Conservation (phyloP, 2,888 invertebrate genomes). For the Cremastinae sp. region DNA sequence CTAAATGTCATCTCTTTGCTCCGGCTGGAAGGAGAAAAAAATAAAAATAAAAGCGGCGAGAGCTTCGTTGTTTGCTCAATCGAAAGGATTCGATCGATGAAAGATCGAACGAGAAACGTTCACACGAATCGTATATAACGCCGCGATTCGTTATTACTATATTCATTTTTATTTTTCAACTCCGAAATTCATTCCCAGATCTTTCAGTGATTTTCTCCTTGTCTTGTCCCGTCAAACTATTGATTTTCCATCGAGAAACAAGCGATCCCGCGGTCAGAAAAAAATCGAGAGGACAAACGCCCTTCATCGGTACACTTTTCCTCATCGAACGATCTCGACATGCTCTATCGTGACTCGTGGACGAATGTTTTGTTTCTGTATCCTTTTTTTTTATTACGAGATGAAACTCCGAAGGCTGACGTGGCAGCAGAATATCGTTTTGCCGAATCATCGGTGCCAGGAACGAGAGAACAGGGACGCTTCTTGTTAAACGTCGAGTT, state of each 20-base stretch:
- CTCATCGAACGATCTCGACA: too few relatives aligned
- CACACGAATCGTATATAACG: constrained; percentile 77
- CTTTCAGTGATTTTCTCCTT: too few relatives aligned
- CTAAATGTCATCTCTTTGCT: constrained; percentile 70
- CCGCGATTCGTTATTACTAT: too few relatives aligned
- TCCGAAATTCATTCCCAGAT: too few relatives aligned
- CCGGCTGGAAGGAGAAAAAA: too few relatives aligned
- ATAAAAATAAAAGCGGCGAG: constrained; percentile 5
- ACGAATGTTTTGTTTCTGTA: background rate
- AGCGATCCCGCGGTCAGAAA: too few relatives aligned
- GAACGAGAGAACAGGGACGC: constrained; percentile 55
- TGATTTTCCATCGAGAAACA: too few relatives aligned
- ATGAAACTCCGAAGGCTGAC: background rate
- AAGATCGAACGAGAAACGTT: constrained; percentile 68
- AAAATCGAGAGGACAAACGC: too few relatives aligned
- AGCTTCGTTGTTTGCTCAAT: constrained; percentile 70
- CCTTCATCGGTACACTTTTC: too few relatives aligned
- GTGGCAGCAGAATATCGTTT: constrained; percentile 14
- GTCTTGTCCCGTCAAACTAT: too few relatives aligned
- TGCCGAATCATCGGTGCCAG: constrained; percentile 24
- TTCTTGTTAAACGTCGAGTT: constrained; percentile 70
- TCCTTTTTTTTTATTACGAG: constrained; percentile 31
- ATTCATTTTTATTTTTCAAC: background rate
- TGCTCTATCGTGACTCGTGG: too few relatives aligned
- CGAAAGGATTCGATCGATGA: constrained; percentile 56